These are phyloP conservation scores for Ciconia maguari DNA, from an alignment of 2,113 vertebrate genomes.

Conservation along the genomic window DNA sequence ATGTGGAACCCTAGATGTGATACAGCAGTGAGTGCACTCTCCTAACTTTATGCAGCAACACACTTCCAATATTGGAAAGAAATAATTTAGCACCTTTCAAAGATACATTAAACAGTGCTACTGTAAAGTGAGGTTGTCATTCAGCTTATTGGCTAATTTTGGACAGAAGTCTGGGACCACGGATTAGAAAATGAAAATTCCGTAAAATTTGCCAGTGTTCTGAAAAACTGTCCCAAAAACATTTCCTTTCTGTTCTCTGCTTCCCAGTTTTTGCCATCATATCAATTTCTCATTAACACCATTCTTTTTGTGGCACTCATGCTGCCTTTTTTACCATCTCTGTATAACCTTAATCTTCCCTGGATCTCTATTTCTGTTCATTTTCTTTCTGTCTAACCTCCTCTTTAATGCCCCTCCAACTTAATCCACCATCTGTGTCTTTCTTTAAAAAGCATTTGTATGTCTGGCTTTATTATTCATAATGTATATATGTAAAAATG, in stretches of 20 bases:
- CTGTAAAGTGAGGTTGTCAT: neutral
- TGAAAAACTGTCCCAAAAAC: neutral
- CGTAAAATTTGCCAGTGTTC: neutral
- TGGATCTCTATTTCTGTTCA: neutral
- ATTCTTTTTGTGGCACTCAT: neutral
- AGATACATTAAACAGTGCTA: neutral
- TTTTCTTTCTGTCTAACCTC: neutral
- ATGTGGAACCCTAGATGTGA: neutral
- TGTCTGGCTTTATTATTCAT: neutral
- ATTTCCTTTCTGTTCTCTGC: neutral
- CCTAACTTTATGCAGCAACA: neutral
- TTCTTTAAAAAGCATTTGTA: neutral
- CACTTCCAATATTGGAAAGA: neutral
- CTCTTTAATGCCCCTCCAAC: neutral
- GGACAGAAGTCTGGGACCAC: neutral
- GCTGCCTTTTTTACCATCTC: neutral
- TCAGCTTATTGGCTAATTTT: neutral
- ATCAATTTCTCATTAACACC: neutral
- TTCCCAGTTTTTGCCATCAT: neutral
- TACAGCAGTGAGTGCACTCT: neutral
- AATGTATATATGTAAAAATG: neutral
- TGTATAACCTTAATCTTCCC: neutral
- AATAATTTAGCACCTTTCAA: neutral
- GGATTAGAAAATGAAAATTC: neutral
- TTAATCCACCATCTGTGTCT: neutral